Evolutionary conservation across 2,113 vertebrate species (phyloP), one percentile per base, ranked within the genome.

Genomic region (Gobiocypris rarus): DNA sequence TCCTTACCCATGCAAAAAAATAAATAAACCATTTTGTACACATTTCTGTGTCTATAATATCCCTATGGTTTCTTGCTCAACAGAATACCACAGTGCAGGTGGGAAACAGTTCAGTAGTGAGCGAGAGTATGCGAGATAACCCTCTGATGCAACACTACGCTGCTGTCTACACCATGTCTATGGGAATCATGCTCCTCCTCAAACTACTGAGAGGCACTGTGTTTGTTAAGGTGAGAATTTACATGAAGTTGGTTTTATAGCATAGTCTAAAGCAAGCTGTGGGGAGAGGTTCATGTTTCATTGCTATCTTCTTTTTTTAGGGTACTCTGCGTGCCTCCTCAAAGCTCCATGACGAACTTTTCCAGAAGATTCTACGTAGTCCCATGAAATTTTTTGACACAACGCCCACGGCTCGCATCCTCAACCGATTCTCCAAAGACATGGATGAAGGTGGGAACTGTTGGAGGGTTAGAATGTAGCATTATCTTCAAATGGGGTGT

Each of bases 381-480:
- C 96, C 97, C n/a, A 98, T 98, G 97, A 98, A 96, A 75, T 97
- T 98, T 88, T 98, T 98, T 54, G 97, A 98, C 88, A 96, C 95
- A 0, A 97, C 96, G 0, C 97, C 97, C 2, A 94, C 95, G 0
- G 96, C 96, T 4, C 94, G 94, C 61, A 95, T 98, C 90, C 96
- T 98, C 69, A 97, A 96, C 89, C 92, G 97, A 74, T 98, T 98
- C 91, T 97, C 97, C 88, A 98, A 95, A 91, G 97, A 98, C 89
- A 95, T 98, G 96, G 97, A 98, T 89, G 97, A 98, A 96, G 97
- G 97, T 97, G 93, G 2, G 3, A 38, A 31, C 76, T 50, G 14
- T 43, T 50, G 17, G 22, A 28, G 43, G 54, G 14, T 10, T 31
- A 26, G 56, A 38, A 1, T 24, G 4, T n/a, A 14, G 11, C 8